These are phyloP conservation scores for Drosophila atroscutellata DNA, from an alignment of 2,888 invertebrate species.

Conservation along the genomic window DNA sequence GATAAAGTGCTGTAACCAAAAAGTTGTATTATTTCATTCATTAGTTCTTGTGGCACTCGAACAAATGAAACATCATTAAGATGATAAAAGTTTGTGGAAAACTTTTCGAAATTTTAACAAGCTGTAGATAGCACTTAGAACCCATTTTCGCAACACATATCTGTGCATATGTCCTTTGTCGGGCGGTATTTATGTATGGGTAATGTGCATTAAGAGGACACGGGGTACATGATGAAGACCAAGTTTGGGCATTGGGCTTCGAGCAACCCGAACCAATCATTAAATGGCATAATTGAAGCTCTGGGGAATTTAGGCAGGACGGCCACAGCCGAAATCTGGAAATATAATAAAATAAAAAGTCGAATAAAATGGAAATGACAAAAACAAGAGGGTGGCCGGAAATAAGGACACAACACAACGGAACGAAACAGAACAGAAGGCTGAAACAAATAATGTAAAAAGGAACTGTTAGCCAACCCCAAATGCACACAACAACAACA, in stretches of 20 bases:
- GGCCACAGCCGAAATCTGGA: slow-evolving; percentile 43
- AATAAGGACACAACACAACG: slow-evolving; percentile 30
- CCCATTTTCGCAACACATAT: too few species aligned
- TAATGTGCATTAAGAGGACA: slow-evolving; percentile 14
- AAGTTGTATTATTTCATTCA: background rate
- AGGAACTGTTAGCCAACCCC: slow-evolving; percentile 35
- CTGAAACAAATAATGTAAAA: slow-evolving; percentile 6
- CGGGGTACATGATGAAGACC: slow-evolving; percentile 15
- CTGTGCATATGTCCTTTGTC: background rate
- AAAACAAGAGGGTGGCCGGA: slow-evolving; percentile 55
- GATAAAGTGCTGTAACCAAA: background rate
- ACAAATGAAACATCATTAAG: background rate
- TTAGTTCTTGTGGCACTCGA: too few species aligned
- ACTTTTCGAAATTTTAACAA: background rate
- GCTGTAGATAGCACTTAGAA: background rate
- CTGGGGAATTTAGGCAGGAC: slow-evolving; percentile 58
- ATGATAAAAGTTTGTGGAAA: slow-evolving; percentile 1
- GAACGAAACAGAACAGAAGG: slow-evolving; percentile 31
- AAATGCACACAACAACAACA: slow-evolving; percentile 42
- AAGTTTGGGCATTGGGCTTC: slow-evolving; percentile 21
- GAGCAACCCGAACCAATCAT: slow-evolving; percentile 65
- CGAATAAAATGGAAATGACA: slow-evolving; percentile 71
- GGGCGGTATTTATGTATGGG: slow-evolving; percentile 1
- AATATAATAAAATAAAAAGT: slow-evolving; percentile 72
- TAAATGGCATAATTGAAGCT: slow-evolving; percentile 75